Conservation (phyloP, 2,797 vertebrate species). For the Lutra lutra region DNA sequence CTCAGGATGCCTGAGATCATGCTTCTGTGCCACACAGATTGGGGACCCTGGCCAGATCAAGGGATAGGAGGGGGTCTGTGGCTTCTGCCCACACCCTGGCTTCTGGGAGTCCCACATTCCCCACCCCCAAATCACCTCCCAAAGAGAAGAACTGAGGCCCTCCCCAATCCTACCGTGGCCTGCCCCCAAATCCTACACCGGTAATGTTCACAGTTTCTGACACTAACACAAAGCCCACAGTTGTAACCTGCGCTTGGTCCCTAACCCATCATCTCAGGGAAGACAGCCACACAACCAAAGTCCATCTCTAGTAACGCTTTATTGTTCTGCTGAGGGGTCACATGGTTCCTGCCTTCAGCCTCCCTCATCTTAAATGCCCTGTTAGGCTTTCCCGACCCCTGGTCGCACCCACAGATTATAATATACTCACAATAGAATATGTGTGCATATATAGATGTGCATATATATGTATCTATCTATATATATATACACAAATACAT, state of each 20-base stretch:
- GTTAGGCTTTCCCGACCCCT: background rate
- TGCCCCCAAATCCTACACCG: background rate
- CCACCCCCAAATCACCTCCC: background rate
- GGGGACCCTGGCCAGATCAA: background rate
- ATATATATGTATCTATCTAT: background rate
- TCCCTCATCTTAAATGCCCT: background rate
- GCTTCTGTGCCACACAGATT: background rate
- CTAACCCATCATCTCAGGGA: background rate
- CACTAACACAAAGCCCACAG: background rate
- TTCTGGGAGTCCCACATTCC: background rate
- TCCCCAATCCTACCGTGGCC: background rate
- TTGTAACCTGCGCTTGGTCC: background rate
- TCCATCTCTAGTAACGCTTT: conserved; percentile 51
- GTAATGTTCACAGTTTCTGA: background rate
- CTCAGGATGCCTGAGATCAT: background rate
- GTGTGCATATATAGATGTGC: conserved; percentile 80
- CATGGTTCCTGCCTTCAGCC: background rate
- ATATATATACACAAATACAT: conserved; percentile 82
- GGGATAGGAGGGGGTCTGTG: background rate
- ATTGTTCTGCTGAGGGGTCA: conserved; percentile 53
- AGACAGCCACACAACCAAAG: conserved; percentile 2
- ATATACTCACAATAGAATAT: conserved; percentile 13
- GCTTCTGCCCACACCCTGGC: background rate
- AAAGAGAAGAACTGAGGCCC: background rate
- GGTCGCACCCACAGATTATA: background rate